These are phyloP conservation scores for Eilema depressum DNA, from an alignment of 2,888 invertebrate genomes.

Conservation along the genomic window DNA sequence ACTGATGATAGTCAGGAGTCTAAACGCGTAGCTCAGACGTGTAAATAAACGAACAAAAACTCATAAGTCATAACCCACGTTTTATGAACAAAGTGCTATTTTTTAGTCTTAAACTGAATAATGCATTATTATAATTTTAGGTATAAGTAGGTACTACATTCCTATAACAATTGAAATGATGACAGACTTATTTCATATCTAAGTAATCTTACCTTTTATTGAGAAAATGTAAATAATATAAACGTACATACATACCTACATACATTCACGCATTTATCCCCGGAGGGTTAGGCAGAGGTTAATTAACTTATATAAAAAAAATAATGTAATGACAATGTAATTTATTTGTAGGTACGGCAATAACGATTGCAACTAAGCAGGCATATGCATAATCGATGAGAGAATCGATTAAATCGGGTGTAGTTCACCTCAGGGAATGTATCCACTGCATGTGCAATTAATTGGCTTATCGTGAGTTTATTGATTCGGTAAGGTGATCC, in stretches of 20 bases:
- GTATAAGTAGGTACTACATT: no score
- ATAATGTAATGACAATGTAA: no score
- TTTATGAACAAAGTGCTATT: background rate
- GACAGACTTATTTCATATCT: background rate
- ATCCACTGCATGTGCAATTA: conserved; percentile 79
- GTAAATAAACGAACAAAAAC: background rate
- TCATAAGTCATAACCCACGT: background rate
- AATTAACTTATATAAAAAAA: no score
- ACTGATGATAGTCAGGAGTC: no score
- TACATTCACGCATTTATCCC: no score
- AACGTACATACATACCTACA: no score
- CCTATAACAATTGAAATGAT: background rate
- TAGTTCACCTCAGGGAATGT: conserved; percentile 68
- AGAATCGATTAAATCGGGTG: conserved; percentile 59
- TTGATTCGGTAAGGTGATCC: conserved; percentile 86
- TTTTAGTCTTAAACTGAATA: background rate
- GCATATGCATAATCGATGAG: conserved; percentile 48
- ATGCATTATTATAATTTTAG: no score
- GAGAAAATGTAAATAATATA: background rate
- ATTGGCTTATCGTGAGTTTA: conserved; percentile 84
- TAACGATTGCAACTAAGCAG: conserved; percentile 35
- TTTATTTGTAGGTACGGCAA: background rate
- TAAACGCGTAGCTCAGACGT: background rate
- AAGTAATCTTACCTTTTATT: background rate
- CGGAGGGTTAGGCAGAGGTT: no score